Evolutionary conservation across 2,797 vertebrate species (phyloP).

Genomic region (Heliangelus exortis): DNA sequence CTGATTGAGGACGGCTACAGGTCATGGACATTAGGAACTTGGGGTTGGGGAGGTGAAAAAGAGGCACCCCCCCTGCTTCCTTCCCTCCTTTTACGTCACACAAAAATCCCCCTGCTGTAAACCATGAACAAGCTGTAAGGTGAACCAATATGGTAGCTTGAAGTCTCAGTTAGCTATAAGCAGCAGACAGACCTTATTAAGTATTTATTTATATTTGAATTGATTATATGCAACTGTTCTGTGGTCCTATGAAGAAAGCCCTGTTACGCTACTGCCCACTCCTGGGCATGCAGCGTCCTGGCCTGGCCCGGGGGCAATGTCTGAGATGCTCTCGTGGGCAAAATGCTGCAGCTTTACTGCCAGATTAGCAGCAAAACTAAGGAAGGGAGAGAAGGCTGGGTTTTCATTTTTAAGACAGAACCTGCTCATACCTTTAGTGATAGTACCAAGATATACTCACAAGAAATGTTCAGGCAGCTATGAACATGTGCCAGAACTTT

Average conservation of each 20-base stretch:
- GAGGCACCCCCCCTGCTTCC: too few species aligned
- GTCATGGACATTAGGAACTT: background rate
- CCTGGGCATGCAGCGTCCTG: fast-evolving
- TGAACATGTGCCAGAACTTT: background rate
- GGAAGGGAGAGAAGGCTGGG: background rate
- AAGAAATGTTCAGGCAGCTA: background rate
- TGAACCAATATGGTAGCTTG: background rate
- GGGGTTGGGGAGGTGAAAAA: background rate
- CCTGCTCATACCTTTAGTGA: background rate
- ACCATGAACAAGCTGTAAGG: background rate
- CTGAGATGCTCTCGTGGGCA: background rate
- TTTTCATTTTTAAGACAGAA: background rate
- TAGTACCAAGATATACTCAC: background rate
- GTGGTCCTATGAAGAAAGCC: background rate
- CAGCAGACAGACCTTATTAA: background rate
- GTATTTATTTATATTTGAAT: background rate
- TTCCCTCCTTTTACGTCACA: background rate
- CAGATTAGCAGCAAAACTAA: background rate
- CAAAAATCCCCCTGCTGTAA: background rate
- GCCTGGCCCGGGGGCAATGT: fast-evolving
- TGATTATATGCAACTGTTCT: background rate
- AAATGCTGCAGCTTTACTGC: background rate
- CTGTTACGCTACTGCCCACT: background rate
- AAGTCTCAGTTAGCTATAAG: background rate
- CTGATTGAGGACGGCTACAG: background rate